phyloP scores from a whole-genome alignment of 2,113 vertebrate genomes.

The Amia ocellicauda region DNA sequence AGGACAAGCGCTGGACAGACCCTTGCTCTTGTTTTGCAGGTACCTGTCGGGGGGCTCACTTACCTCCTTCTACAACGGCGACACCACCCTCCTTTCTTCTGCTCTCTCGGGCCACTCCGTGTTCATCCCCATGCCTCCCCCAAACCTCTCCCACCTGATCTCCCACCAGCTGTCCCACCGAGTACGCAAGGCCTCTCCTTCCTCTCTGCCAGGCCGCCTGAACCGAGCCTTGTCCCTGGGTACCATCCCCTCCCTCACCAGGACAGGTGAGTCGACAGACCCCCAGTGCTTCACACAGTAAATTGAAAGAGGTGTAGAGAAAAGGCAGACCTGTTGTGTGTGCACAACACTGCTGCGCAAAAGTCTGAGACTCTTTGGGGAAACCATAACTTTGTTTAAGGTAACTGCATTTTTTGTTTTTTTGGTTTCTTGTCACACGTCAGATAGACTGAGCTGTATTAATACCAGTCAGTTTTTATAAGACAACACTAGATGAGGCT shows the following conservation, averaged over 20 bases:
- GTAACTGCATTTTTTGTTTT: too few species aligned
- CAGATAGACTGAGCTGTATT: too few species aligned
- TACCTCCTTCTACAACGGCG: slow-evolving; percentile 47
- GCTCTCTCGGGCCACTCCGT: slow-evolving; percentile 39
- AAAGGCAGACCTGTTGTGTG: too few species aligned
- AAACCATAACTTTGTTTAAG: too few species aligned
- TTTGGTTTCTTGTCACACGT: too few species aligned
- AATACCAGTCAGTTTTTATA: too few species aligned
- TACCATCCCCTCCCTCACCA: slow-evolving; percentile 81
- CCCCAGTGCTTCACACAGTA: too few species aligned
- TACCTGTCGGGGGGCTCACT: slow-evolving; percentile 69
- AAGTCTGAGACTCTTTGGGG: too few species aligned
- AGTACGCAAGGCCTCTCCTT: slow-evolving; percentile 70
- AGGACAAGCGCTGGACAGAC: not conserved
- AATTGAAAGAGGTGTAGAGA: too few species aligned
- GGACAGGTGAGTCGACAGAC: slow-evolving; percentile 70
- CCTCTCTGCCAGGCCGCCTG: slow-evolving; percentile 84
- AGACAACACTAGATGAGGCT: too few species aligned
- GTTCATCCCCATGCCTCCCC: slow-evolving; percentile 78
- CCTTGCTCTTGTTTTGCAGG: slow-evolving; percentile 73
- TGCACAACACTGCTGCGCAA: too few species aligned
- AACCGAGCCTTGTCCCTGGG: slow-evolving; percentile 85
- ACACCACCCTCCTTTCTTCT: slow-evolving; percentile 42
- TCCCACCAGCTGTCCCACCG: slow-evolving; percentile 70
- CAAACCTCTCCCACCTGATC: slow-evolving; percentile 76